Evolutionary conservation across 2,113 vertebrate genomes (phyloP).

Genomic region (Cariama cristata): DNA sequence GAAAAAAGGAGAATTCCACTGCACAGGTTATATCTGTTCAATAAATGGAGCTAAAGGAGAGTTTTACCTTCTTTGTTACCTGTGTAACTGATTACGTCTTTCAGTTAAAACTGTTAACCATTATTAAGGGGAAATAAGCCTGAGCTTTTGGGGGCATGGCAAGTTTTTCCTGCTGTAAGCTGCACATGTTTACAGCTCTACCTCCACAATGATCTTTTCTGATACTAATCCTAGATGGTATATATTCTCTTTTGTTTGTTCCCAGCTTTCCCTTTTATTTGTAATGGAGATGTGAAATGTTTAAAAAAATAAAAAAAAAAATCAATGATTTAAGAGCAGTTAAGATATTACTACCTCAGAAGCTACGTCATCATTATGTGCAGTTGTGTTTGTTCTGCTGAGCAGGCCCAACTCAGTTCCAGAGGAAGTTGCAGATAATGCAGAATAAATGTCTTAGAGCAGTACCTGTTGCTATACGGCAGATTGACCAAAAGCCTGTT

Average conservation of each 20-base stretch:
- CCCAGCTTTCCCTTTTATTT: background rate
- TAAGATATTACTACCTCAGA: background rate
- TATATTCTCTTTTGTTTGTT: background rate
- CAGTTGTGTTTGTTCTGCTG: background rate
- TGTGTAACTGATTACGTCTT: background rate
- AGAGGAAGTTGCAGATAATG: background rate
- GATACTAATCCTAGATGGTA: background rate
- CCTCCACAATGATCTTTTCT: background rate
- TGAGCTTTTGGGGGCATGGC: background rate
- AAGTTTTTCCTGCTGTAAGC: background rate
- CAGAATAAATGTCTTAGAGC: background rate
- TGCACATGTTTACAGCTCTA: background rate
- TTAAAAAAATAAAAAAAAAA: background rate
- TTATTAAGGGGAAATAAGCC: background rate
- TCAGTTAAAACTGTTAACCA: background rate
- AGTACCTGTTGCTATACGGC: background rate
- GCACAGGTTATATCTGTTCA: background rate
- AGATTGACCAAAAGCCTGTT: background rate
- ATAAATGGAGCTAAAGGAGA: background rate
- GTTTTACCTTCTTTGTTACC: background rate
- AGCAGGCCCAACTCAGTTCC: background rate
- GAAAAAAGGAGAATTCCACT: background rate
- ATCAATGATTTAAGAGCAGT: background rate
- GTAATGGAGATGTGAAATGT: background rate
- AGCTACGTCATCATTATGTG: fast-evolving